Evolutionary conservation across 2,888 invertebrate species (phyloP).

Genomic region (Lasioglossum zephyrum): DNA sequence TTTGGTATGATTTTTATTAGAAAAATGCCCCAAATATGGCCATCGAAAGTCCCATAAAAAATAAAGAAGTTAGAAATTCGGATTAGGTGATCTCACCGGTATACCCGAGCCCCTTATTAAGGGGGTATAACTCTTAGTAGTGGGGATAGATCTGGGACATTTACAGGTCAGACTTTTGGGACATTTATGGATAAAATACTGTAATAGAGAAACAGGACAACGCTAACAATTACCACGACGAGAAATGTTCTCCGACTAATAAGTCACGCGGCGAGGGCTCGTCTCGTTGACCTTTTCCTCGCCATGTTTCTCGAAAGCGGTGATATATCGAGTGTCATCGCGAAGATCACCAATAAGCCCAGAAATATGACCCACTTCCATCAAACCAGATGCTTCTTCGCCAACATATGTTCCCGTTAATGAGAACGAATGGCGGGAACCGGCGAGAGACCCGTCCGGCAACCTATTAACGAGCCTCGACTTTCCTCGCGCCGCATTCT

Average conservation of each 20-base stretch:
- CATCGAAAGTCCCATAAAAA: no score
- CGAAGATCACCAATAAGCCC: constrained; percentile 18
- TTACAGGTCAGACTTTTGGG: no score
- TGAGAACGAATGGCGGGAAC: constrained; percentile 13
- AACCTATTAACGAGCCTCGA: constrained; percentile 13
- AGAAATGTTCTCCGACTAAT: neutral
- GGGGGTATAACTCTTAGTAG: no score
- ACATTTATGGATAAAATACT: no score
- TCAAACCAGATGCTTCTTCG: neutral
- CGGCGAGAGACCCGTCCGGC: constrained; percentile 11
- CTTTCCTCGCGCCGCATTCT: constrained; percentile 2
- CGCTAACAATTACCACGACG: neutral
- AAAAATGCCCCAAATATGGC: no score
- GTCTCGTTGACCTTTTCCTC: constrained; percentile 15
- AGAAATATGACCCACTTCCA: constrained; percentile 21
- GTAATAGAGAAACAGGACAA: neutral
- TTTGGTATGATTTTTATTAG: no score
- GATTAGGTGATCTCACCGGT: no score
- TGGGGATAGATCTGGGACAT: no score
- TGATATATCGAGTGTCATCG: constrained; percentile 3
- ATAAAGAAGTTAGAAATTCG: no score
- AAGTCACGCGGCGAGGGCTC: neutral
- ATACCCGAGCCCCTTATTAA: no score
- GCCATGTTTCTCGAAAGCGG: constrained; percentile 1
- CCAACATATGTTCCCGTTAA: constrained; percentile 11